A percentile compares a stretch with the other conserved stretches of the same genome.
These are phyloP conservation scores for Oeneis ivallda DNA, from an alignment of 2,888 invertebrate species.

Conservation along the genomic window DNA sequence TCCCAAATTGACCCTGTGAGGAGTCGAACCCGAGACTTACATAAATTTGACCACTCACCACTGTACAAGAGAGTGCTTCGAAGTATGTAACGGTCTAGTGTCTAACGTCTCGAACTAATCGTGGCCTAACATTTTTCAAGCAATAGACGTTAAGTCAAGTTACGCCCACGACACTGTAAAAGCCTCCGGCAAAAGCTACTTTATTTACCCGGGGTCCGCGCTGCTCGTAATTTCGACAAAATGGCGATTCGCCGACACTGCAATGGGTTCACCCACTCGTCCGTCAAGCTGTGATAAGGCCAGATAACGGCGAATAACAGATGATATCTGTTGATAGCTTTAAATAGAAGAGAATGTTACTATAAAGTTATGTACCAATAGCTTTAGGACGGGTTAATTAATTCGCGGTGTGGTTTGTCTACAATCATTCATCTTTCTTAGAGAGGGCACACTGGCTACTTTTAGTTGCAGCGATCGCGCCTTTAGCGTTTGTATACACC, in stretches of 20 bases:
- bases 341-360: neutral
- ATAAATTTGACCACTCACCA: neutral
- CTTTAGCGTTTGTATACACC: no score
- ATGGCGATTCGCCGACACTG: slow-evolving; percentile 45
- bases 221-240: slow-evolving; percentile 47
- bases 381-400: no score
- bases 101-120: slow-evolving; percentile 12
- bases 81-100: neutral
- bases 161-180: slow-evolving; percentile 30
- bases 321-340: slow-evolving; percentile 3
- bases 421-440: no score
- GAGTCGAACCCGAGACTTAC: neutral
- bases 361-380: neutral
- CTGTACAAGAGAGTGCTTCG: neutral
- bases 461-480: no score
- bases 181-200: slow-evolving; percentile 41
- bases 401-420: no score
- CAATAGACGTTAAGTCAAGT: slow-evolving; percentile 3
- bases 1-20: no score
- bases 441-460: no score
- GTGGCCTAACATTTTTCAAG: slow-evolving; percentile 9
- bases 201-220: slow-evolving; percentile 40
- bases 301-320: slow-evolving; percentile 44
- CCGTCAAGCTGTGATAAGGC: slow-evolving; percentile 39
- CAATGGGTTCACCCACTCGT: slow-evolving; percentile 45